Conservation (phyloP, 1,140 invertebrate species). For the Sarcophaga peregrina region DNA sequence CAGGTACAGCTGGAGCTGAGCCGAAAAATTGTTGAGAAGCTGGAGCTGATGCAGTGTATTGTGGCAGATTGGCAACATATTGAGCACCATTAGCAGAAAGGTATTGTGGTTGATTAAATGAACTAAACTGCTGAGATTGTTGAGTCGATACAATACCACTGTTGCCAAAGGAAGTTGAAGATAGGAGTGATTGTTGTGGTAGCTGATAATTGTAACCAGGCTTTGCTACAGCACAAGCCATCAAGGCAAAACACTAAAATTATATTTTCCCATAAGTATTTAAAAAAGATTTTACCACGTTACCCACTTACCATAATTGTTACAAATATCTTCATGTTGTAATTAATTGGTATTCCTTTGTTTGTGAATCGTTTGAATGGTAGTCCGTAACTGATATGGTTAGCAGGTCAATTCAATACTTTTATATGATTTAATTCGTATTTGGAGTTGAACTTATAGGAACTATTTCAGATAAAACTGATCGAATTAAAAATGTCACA, state of each 20-base stretch:
- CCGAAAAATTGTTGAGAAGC: background rate
- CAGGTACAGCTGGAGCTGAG: background rate
- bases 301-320: constrained; percentile 27
- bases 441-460: no score
- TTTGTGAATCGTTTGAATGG: constrained; percentile 20
- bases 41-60: background rate
- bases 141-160: constrained; percentile 53
- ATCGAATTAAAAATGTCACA: no score
- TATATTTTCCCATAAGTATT: constrained; percentile 28
- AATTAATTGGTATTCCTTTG: background rate
- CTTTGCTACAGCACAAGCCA: constrained; percentile 48
- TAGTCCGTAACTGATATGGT: constrained; percentile 33
- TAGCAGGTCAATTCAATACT: constrained; percentile 23
- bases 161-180: constrained; percentile 48
- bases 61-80: constrained; percentile 14
- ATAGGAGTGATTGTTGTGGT: background rate
- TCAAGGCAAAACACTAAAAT: constrained; percentile 54
- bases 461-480: no score
- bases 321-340: constrained; percentile 35
- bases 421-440: constrained; percentile 24
- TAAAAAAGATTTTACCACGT: background rate
- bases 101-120: constrained; percentile 34
- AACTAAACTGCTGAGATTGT: constrained; percentile 42
- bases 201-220: constrained; percentile 58
- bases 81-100: background rate